phyloP scores from a whole-genome alignment of 2,888 invertebrate genomes.

The Uloborus plumipes region DNA sequence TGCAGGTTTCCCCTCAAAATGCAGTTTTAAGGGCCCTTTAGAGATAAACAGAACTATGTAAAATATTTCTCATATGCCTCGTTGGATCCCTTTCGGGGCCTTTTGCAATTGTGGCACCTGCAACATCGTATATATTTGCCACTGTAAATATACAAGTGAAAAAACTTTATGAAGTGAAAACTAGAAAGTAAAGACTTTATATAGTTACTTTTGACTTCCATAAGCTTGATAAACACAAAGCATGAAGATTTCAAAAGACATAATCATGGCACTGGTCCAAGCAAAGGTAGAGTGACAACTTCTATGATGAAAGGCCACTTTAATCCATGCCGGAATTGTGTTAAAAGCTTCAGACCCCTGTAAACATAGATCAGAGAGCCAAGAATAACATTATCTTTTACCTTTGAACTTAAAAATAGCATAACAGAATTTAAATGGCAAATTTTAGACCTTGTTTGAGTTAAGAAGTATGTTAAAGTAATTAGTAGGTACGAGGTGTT shows the following conservation, averaged over 20 bases:
- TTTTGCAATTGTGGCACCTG: no score
- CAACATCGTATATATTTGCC: no score
- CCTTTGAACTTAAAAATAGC: neutral
- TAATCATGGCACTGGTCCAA: slow-evolving; percentile 77
- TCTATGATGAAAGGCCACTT: slow-evolving; percentile 75
- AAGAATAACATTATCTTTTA: neutral
- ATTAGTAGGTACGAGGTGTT: no score
- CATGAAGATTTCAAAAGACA: slow-evolving; percentile 71
- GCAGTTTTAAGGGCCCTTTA: no score
- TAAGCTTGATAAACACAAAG: slow-evolving; percentile 71
- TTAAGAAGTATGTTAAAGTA: no score
- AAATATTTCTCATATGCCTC: no score
- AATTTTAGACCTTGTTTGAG: no score
- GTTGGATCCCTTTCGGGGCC: no score
- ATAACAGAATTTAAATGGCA: neutral
- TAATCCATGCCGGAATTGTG: slow-evolving; percentile 69
- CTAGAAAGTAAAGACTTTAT: neutral
- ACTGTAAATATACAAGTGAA: no score
- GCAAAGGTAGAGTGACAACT: slow-evolving; percentile 79
- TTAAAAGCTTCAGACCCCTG: slow-evolving; percentile 5
- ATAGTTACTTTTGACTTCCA: slow-evolving; percentile 67
- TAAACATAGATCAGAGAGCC: neutral
- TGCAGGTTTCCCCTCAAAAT: no score
- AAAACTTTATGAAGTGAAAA: no score
- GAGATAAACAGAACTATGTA: no score